These are phyloP conservation scores for Podarcis cretensis DNA, from an alignment of 2,113 vertebrate genomes.

Conservation along the genomic window DNA sequence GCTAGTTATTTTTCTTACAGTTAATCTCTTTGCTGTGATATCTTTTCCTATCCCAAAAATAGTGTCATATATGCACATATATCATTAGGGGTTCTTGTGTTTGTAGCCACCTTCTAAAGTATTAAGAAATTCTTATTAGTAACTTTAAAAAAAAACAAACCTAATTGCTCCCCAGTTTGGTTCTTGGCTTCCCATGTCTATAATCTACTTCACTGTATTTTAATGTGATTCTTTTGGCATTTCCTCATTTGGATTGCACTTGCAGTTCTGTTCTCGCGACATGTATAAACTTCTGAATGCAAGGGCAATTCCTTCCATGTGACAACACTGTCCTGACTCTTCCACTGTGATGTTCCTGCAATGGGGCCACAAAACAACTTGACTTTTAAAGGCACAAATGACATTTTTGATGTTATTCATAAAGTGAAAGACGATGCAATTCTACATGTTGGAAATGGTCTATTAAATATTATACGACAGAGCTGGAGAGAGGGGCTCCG, in stretches of 20 bases:
- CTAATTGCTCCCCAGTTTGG: not conserved
- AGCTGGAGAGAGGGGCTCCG: constrained; percentile 58
- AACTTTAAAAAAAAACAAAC: not conserved
- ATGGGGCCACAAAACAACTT: not conserved
- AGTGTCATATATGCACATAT: no score
- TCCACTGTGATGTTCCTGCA: not conserved
- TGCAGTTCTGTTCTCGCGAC: not conserved
- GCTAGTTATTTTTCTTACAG: not conserved
- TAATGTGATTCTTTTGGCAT: not conserved
- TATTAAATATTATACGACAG: constrained; percentile 54
- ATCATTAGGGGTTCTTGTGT: not conserved
- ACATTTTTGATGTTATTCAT: not conserved
- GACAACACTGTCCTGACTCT: not conserved
- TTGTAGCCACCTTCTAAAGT: not conserved
- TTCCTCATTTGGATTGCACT: not conserved
- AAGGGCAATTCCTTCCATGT: not conserved
- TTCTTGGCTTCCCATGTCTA: not conserved
- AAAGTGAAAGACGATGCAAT: constrained; percentile 14
- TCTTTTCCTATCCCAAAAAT: not conserved
- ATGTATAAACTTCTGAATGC: not conserved
- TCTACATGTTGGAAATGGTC: constrained; percentile 39
- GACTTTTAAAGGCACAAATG: not conserved
- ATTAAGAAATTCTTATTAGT: not conserved
- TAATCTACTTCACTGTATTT: not conserved
- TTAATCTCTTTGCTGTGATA: not conserved